These are phyloP conservation scores for Sterna hirundo DNA, from an alignment of 2,113 vertebrate species.

Conservation along the genomic window DNA sequence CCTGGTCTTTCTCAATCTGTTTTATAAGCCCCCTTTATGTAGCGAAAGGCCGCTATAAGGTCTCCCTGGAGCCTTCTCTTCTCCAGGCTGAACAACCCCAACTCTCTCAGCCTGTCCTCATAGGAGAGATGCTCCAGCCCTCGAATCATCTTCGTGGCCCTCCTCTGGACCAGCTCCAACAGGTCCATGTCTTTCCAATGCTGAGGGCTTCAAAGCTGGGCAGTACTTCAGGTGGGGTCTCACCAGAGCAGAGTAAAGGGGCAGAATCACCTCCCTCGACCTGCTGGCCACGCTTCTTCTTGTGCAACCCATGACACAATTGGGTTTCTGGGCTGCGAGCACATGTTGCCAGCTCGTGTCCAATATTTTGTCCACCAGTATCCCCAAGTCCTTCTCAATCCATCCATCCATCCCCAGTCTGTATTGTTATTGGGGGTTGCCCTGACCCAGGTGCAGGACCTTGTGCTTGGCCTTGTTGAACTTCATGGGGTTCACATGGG, in stretches of 20 bases:
- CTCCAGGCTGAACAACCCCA: background rate
- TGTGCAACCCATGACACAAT: background rate
- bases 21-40: background rate
- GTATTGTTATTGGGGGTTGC: no score
- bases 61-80: background rate
- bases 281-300: background rate
- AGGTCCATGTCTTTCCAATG: background rate
- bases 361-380: background rate
- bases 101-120: background rate
- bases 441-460: background rate
- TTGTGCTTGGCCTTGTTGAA: background rate
- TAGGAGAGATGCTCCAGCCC: fast-evolving
- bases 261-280: background rate
- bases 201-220: background rate
- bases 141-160: background rate
- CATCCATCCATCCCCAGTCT: background rate
- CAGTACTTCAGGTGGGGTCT: background rate
- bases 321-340: background rate
- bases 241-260: fast-evolving
- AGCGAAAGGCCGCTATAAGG: background rate
- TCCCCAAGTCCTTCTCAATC: background rate
- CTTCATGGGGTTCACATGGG: background rate
- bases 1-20: background rate
- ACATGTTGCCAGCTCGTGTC: fast-evolving
- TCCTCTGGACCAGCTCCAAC: fast-evolving